phyloP scores from a whole-genome alignment of 2,113 vertebrate genomes.

The Condylura cristata region DNA sequence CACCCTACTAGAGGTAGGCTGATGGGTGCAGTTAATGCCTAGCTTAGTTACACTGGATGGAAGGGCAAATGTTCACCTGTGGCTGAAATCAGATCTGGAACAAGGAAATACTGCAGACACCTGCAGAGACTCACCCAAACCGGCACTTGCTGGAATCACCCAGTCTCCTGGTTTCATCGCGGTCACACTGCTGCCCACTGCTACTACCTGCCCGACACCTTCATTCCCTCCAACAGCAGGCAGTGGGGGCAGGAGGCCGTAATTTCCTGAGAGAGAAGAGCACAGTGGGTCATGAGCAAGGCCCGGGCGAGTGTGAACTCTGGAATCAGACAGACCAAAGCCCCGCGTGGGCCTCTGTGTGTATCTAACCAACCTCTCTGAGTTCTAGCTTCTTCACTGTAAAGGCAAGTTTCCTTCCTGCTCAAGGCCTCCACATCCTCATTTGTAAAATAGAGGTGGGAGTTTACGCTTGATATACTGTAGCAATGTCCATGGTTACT shows the following conservation, averaged over 20 bases:
- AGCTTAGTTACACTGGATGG: neutral
- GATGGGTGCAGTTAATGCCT: neutral
- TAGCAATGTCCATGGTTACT: neutral
- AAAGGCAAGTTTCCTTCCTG: too few species aligned
- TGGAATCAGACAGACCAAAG: neutral
- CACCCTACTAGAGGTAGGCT: neutral
- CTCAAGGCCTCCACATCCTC: too few species aligned
- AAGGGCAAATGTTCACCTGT: neutral
- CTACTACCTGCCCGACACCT: constrained; percentile 93
- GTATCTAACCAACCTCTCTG: neutral
- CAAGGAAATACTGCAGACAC: neutral
- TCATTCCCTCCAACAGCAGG: constrained; percentile 96
- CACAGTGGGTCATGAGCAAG: neutral
- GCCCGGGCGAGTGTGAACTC: neutral
- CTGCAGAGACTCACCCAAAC: constrained; percentile 87
- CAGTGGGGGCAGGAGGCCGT: constrained; percentile 89
- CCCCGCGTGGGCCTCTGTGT: neutral
- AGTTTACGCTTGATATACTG: neutral
- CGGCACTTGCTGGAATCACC: constrained; percentile 90
- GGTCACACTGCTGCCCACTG: constrained; percentile 88
- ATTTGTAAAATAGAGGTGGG: neutral
- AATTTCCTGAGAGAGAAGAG: constrained; percentile 88
- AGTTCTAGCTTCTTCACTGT: neutral
- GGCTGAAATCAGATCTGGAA: neutral
- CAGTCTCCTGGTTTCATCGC: constrained; percentile 90